Conservation (phyloP, 2,797 vertebrate genomes). For the Molothrus ater region DNA sequence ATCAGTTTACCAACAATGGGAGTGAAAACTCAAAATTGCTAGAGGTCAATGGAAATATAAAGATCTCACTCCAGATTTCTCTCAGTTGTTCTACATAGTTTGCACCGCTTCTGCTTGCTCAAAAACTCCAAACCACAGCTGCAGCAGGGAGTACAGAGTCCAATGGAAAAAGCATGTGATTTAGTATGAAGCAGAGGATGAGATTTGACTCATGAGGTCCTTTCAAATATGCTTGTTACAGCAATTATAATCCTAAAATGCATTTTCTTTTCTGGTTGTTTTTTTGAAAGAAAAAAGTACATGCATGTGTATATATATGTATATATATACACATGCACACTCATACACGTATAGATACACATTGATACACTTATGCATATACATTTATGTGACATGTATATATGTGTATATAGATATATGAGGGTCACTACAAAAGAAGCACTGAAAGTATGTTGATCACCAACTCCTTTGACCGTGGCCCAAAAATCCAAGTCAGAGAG, state of each 20-base stretch:
- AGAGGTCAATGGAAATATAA: not conserved
- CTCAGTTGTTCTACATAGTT: not conserved
- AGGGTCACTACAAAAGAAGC: not conserved
- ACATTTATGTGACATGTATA: not conserved
- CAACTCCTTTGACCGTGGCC: not conserved
- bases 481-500: not conserved
- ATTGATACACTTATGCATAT: not conserved
- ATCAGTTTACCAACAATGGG: not conserved
- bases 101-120: not conserved
- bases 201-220: not conserved
- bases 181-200: not conserved
- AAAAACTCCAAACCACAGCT: not conserved
- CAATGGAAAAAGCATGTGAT: not conserved
- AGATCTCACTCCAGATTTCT: not conserved
- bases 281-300: not conserved
- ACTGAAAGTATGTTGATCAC: not conserved
- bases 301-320: not conserved
- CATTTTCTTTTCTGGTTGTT: not conserved
- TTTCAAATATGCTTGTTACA: not conserved
- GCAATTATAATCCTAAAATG: not conserved
- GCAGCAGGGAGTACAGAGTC: not conserved
- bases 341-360: fast-evolving
- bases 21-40: not conserved
- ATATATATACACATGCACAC: not conserved
- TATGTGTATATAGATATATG: not conserved